These are phyloP conservation scores for Clunio marinus DNA, from an alignment of 2,888 invertebrate genomes.

Conservation along the genomic window DNA sequence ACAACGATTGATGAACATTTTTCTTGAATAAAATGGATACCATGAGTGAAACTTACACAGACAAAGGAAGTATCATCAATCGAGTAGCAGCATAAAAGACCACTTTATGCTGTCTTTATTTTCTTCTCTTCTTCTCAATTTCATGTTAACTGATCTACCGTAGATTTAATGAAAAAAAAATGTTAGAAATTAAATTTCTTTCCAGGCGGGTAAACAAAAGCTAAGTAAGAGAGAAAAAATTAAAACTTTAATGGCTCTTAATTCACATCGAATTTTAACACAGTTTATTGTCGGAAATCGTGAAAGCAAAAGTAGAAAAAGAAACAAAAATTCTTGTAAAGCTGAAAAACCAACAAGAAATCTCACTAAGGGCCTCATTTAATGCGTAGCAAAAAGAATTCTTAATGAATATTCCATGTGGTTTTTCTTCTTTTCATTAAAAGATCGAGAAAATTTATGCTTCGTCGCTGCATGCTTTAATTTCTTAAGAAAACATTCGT, in stretches of 20 bases:
- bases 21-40: no score
- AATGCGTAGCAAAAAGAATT: conserved; percentile 1
- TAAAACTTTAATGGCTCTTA: neutral
- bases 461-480: neutral
- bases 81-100: neutral
- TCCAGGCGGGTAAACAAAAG: neutral
- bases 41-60: no score
- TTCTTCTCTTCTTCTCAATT: neutral
- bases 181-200: neutral
- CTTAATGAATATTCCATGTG: neutral
- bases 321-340: no score
- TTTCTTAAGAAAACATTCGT: neutral
- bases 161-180: neutral
- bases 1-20: no score
- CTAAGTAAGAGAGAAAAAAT: neutral
- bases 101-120: neutral
- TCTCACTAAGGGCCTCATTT: neutral
- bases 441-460: neutral
- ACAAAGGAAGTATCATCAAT: no score
- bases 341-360: neutral
- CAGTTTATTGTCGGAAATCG: neutral
- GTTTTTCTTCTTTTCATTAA: no score
- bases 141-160: neutral
- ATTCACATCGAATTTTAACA: neutral
- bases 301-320: neutral